These are phyloP conservation scores for Lochmaea capreae DNA, from an alignment of 2,888 invertebrate species.

Conservation along the genomic window DNA sequence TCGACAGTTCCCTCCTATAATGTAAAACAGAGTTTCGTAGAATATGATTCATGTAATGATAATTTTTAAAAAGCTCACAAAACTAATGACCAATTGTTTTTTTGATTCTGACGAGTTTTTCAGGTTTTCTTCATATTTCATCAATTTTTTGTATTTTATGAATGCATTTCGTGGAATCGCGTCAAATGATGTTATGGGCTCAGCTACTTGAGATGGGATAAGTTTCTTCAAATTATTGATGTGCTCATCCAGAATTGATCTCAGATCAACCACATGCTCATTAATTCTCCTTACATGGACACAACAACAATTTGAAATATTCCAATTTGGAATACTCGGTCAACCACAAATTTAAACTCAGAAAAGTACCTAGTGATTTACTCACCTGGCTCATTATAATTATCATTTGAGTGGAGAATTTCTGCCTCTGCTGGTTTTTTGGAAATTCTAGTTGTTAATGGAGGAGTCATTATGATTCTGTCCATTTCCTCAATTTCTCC, in stretches of 20 bases:
- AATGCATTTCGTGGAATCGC: conserved; percentile 16
- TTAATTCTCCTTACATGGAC: no score
- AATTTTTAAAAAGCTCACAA: conserved; percentile 20
- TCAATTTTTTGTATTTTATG: conserved; percentile 8
- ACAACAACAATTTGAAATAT: no score
- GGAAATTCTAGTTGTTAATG: no score
- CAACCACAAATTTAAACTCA: no score
- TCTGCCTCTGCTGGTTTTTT: no score
- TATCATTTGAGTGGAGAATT: no score
- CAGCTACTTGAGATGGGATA: conserved; percentile 1
- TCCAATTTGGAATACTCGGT: no score
- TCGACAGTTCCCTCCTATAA: conserved; percentile 21
- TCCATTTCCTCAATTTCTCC: no score
- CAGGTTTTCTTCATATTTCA: conserved; percentile 22
- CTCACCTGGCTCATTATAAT: no score
- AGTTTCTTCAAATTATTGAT: conserved; percentile 17
- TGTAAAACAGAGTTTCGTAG: conserved; percentile 22
- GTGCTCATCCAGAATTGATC: conserved; percentile 7
- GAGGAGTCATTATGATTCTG: no score
- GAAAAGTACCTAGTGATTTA: no score
- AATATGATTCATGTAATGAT: conserved; percentile 20
- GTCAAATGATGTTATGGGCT: background rate
- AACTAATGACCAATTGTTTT: conserved; percentile 15
- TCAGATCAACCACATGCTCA: no score
- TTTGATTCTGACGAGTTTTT: conserved; percentile 16